Base-by-base conservation (phyloP, 2,113 vertebrate species). In the Nestor notabilis region DNA sequence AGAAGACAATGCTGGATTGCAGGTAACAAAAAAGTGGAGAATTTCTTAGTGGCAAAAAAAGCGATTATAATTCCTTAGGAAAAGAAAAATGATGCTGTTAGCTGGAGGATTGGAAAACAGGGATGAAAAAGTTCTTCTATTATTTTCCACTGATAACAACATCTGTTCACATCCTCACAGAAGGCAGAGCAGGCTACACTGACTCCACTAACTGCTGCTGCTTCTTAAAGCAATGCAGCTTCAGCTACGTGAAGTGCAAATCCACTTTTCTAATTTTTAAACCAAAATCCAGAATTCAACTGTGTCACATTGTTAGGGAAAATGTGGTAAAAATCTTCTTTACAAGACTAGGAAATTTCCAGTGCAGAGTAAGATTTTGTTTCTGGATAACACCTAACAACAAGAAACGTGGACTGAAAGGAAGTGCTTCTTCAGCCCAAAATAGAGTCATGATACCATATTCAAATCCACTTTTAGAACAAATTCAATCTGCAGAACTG, bases 381-480 rank as follows among this genome's bases (percentile, higher is more conserved):
- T 61, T 91, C 85, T 79, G 90, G 80, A 29, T 71, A 90, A 83
- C 79, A 94, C 82, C 85, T 92, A 87, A 90, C 37, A 90, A 83
- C 35, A 50, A 75, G 71, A 87, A 90, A 56, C 8, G 60, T 2
- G 71, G 84, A 70, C 35, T 84, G 89, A 92, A 93, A 95, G 66
- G 72, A 97, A 95, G 83, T 56, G 66, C 84, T 93, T 87, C 91
- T 89, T 92, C 96, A 41, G 49, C 93, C 78, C 91, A 92, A 83
- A 94, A 97, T 87, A 97, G 80, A 92, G 37, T 83, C 71, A 60
- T n/a, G 70, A 21, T 94, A 81, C 64, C 83, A 86, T 31, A 90
- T 78, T 85, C 96, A 91, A 96, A 86, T 83, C 77, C 86, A 96
- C 90, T 94, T 95, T 97, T 90, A 78, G 72, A 95, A 95, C 81